phyloP scores from a whole-genome alignment of 2,888 invertebrate genomes.

The Chalcis sispes region DNA sequence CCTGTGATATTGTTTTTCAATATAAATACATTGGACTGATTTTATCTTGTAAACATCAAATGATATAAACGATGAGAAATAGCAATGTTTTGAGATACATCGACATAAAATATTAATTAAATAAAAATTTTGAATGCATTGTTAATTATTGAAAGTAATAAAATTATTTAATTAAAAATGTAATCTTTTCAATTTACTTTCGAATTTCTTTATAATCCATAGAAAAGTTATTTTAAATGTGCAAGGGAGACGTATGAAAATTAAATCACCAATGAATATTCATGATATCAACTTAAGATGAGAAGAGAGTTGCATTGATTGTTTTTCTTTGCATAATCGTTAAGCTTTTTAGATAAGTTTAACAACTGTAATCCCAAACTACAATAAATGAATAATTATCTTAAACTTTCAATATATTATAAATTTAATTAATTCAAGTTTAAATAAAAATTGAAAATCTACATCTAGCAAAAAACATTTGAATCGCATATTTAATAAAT shows the following conservation, averaged over 20 bases:
- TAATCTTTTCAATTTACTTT: conserved; percentile 7
- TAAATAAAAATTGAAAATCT: no score
- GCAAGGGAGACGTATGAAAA: conserved; percentile 21
- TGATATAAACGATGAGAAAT: background rate
- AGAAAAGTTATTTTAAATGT: background rate
- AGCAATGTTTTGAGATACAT: background rate
- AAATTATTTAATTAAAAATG: background rate
- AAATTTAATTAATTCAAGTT: no score
- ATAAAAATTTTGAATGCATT: background rate
- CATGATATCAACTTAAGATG: conserved; percentile 29
- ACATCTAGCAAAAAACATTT: no score
- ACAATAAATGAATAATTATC: no score
- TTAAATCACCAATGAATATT: conserved; percentile 49
- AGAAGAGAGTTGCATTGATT: conserved; percentile 33
- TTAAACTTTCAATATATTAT: no score
- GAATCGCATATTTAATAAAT: no score
- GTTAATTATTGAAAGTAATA: no score
- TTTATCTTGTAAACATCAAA: no score
- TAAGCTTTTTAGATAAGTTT: no score
- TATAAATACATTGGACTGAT: no score
- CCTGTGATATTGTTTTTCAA: no score
- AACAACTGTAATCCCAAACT: no score
- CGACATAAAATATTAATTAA: background rate
- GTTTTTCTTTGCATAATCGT: conserved; percentile 51
- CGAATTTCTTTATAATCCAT: conserved; percentile 7